Base-by-base conservation (phyloP, 2,888 invertebrate species). In the Tetranychus piercei region DNA sequence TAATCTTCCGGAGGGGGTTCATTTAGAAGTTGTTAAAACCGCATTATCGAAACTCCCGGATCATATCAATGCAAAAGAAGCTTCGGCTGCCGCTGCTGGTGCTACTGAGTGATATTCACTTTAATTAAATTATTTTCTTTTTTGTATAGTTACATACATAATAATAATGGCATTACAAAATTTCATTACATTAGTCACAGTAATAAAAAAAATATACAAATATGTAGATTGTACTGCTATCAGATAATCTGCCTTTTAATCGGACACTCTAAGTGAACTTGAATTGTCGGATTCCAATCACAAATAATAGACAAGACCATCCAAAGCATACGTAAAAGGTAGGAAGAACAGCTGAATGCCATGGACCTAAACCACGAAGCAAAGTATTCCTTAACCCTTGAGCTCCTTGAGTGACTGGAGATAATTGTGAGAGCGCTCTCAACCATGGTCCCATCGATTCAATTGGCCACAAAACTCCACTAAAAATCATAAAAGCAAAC, bases 1-100 rank as follows among this genome's bases (percentile, higher is more conserved):
- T 80, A 97, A 97, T 85, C 85, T 99, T 74, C 99, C 99, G 0
- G 99, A 99, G 86, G 97, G 97, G 66, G 91, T 97, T 78, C 92
- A 92, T 5, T 87, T 99, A 82, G 94, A 94, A 85, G 88, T 79
- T 44, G 78, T 76, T 22, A 78, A 77, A 71, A 44, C 73, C n/a
- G 75, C 75, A 44, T 66, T 77, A 18, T 74, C 73, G 15, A 20
- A 71, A 34, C 18, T 82, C 1, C 80, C 80, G 2, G 79, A 80
- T 23, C 75, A 77, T 73, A 55, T 73, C 20, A 72, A 72, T 73
- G 15, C n/a, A 45, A n/a, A 11, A 34, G 43, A 72, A 44, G 72
- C 72, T 9, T n/a, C 18, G 6, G 23, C n/a, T 6, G 71, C 23
- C n/a, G 22, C 20, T 34, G 23, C n/a, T 6, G 71, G 9, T 6